Base-by-base conservation (phyloP, 2,797 vertebrate genomes). In the Sciaenops ocellatus region DNA sequence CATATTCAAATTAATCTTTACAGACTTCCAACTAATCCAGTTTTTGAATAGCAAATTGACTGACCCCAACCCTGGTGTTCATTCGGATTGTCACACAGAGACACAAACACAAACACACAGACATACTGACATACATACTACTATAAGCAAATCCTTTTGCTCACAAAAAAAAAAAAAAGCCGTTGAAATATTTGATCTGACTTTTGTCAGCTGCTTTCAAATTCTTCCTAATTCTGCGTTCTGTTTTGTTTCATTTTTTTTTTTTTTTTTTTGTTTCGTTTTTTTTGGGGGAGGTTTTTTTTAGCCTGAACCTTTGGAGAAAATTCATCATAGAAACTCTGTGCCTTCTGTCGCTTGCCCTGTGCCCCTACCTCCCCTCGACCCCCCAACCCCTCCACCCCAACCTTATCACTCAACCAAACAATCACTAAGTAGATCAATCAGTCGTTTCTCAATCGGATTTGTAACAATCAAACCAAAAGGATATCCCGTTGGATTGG, bases 331-430 rank as follows among this genome's bases (percentile, higher is more conserved):
- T 92, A 83, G 73, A 85, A 93, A 91, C 87, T 76, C 87, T 89
- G 95, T 96, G 95, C 95, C 95, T 96, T 96, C 89, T 90, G 87
- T 93, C 85, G 77, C 87, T 89, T 80, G 47, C 83, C 79, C 82
- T 84, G 69, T 68, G 78, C 80, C 89, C 87, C 78, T 17, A 28
- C 34, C 46, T 65, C 65, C 80, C 85, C 79, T 41, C 59, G n/a
- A 66, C 13, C 61, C 64, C 48, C 30, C 12, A 8, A 38, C 24
- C 6, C 41, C 28, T 1, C n/a, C 66, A 20, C 79, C 34, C 18
- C 20, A 47, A 79, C 51, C 48, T 63, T 73, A 72, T 77, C 73
- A 85, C 78, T 75, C 79, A 87, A 87, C 72, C 79, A 90, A 90
- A 79, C 90, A 92, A 92, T 92, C 92, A 84, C 12, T 78, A 22